Evolutionary conservation across 1,140 invertebrate genomes (phyloP), one percentile per base, ranked within the genome.

Genomic region (Drosophila navojoa): DNA sequence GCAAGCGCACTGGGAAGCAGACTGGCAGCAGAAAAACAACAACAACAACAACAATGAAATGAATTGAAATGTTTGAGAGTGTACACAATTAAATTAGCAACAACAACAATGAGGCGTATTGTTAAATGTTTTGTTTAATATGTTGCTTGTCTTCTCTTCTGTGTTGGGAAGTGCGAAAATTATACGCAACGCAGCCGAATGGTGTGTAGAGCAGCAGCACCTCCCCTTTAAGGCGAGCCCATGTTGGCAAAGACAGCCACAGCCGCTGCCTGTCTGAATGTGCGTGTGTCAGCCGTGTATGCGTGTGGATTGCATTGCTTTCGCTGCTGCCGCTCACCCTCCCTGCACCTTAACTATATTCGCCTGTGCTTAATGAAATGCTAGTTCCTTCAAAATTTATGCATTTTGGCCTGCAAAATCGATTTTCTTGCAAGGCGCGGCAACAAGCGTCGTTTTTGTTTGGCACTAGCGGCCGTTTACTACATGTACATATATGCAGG

Each of bases 381-480:
- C 58, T 64, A 73, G 76, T 75, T 59, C 27, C 13, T 13, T 64
- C 25, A 40, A 72, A 73, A 87, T 82, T 79, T 87, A 89, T 87
- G 79, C 84, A 87, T 61, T 89, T 87, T 82, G 29, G 50, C 25
- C 73, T 89, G 76, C 79, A 87, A 87, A 87, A 87, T 87, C 84
- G 84, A 87, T 87, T 87, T 87, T 89, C 76, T 84, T 67, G 73
- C 70, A 87, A 89, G 84, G 84, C 85, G 84, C 84, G 84, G 84
- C 84, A 89, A 89, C 84, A 87, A 87, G 84, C 82, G 66, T 76
- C 69, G 75, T 47, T 75, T 72, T 75, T 71, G 60, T 63, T 66
- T 75, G 66, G 66, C 45, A 54, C 27, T 59, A 35, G 53, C 58
- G 32, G 55, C 64, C 57, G 11, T 59, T 45, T 38, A 44, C 29